phyloP scores from a whole-genome alignment of 2,797 vertebrate species.

The Gymnoscopelus braueri region DNA sequence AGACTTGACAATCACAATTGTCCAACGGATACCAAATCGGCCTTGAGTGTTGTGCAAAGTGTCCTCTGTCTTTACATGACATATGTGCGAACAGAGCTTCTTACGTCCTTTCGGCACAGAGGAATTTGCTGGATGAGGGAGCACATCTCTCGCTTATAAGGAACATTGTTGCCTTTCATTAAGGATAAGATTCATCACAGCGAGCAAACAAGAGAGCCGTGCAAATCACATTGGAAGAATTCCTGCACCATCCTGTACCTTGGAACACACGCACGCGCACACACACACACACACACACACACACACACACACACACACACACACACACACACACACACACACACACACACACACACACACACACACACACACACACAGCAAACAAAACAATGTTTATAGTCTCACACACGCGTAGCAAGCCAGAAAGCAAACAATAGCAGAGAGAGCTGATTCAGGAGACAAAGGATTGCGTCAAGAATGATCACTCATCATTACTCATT shows the following conservation, averaged over 20 bases:
- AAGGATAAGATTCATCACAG: slow-evolving; percentile 79
- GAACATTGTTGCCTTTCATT: slow-evolving; percentile 80
- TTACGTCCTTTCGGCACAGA: slow-evolving; percentile 49
- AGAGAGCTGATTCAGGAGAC: slow-evolving; percentile 64
- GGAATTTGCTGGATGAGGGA: slow-evolving; percentile 77
- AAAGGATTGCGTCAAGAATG: slow-evolving; percentile 64
- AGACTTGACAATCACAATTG: too few relatives aligned
- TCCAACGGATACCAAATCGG: too few relatives aligned
- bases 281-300: slow-evolving; percentile 14
- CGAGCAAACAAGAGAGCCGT: slow-evolving; percentile 71
- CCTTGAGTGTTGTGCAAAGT: too few relatives aligned
- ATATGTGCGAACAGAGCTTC: slow-evolving; percentile 42
- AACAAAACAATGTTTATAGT: too few relatives aligned
- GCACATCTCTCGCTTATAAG: slow-evolving; percentile 73
- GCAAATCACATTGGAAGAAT: slow-evolving; percentile 73
- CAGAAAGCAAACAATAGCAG: slow-evolving; percentile 68
- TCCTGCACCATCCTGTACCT: slow-evolving; percentile 42
- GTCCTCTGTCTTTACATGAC: slow-evolving; percentile 21
- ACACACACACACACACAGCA: slow-evolving; percentile 26
- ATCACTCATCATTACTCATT: slow-evolving; percentile 68
- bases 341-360: slow-evolving; percentile 14
- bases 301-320: slow-evolving; percentile 23
- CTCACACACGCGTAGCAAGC: slow-evolving; percentile 11
- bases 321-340: slow-evolving; percentile 2
- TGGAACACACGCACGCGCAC: slow-evolving; percentile 27